A percentile compares a stretch with the other conserved stretches of the same genome.
phyloP scores from a whole-genome alignment of 2,888 invertebrate species.

The Mechanitis mazaeus region DNA sequence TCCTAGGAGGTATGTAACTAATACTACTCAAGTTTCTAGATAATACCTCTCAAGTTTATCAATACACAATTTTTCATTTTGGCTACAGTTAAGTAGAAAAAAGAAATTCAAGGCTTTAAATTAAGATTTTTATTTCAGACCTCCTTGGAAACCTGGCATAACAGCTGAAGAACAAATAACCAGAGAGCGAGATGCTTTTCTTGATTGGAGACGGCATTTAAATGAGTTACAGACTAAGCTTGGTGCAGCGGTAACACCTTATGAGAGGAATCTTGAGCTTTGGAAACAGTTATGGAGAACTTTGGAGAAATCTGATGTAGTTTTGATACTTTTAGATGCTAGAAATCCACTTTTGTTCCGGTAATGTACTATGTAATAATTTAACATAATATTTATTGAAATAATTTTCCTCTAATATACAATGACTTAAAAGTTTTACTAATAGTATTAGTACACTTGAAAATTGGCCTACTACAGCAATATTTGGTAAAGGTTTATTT shows the following conservation, averaged over 20 bases:
- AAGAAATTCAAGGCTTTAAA: too few relatives aligned
- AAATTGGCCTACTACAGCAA: too few relatives aligned
- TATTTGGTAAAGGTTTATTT: not conserved
- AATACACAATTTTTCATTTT: not conserved
- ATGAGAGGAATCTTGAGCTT: conserved; percentile 97
- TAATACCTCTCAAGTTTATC: not conserved
- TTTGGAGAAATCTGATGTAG: conserved; percentile 95
- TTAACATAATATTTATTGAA: not conserved
- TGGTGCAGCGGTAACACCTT: conserved; percentile 92
- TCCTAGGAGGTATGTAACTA: conserved; percentile 81
- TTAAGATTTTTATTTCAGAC: conserved; percentile 69
- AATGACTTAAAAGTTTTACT: too few relatives aligned
- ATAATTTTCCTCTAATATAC: not conserved
- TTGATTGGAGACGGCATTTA: conserved; percentile 92
- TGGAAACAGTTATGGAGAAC: conserved; percentile 99
- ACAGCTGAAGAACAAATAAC: conserved; percentile 87
- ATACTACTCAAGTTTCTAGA: not conserved
- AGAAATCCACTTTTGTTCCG: conserved; percentile 94
- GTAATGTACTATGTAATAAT: conserved; percentile 35
- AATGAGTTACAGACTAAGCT: conserved; percentile 86
- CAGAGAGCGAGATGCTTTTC: conserved; percentile 88
- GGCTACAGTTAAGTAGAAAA: too few relatives aligned
- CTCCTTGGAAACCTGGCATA: conserved; percentile 85
- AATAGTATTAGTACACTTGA: too few relatives aligned
- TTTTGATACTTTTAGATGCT: conserved; percentile 97